These are phyloP conservation scores for Mesitornis unicolor DNA, from an alignment of 2,113 vertebrate genomes.

Conservation along the genomic window DNA sequence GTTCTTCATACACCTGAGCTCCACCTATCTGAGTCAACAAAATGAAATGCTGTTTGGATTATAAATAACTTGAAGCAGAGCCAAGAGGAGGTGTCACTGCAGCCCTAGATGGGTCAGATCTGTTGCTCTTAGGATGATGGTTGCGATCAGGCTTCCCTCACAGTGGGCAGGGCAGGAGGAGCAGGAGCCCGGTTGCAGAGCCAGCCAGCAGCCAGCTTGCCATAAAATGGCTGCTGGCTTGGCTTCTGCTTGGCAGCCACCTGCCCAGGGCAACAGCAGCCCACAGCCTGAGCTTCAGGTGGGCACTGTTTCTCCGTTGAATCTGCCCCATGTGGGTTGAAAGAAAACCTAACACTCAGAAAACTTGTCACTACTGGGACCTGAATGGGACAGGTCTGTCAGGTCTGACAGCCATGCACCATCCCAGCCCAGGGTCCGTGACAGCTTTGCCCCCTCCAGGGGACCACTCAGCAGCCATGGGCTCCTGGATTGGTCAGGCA, in stretches of 20 bases:
- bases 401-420: accelerated
- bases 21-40: not conserved
- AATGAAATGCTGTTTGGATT: not conserved
- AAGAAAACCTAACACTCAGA: not conserved
- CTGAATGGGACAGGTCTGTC: not conserved
- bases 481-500: accelerated
- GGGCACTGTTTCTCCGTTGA: not conserved
- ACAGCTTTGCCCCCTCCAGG: no score
- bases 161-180: not conserved
- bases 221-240: not conserved
- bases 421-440: accelerated
- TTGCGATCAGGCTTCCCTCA: not conserved
- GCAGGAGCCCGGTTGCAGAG: not conserved
- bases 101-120: not conserved
- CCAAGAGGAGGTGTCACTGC: not conserved
- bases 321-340: not conserved
- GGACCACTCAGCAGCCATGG: no score
- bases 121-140: not conserved
- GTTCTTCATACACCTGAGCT: not conserved
- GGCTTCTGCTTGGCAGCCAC: not conserved
- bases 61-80: not conserved
- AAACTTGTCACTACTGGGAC: not conserved
- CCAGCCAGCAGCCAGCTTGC: not conserved
- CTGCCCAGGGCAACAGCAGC: accelerated
- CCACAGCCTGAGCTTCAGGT: not conserved